Conservation (phyloP, 2,113 vertebrate species). For the Gobio gobio region DNA sequence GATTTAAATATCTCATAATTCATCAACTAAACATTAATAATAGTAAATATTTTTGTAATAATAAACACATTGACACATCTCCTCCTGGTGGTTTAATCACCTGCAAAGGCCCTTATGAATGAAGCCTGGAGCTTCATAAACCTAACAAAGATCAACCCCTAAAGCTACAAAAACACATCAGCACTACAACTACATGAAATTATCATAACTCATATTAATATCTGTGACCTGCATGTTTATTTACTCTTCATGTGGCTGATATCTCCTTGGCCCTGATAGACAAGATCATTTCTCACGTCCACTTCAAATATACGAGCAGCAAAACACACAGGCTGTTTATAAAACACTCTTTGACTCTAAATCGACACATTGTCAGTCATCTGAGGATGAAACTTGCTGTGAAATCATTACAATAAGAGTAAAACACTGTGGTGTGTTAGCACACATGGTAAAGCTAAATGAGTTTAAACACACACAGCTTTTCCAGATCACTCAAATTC, state of each 20-base stretch:
- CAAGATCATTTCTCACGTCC: conserved; percentile 3
- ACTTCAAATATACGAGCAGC: neutral
- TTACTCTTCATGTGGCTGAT: conserved; percentile 29
- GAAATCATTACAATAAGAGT: neutral
- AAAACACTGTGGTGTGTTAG: conserved; percentile 25
- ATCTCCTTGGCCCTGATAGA: conserved; percentile 34
- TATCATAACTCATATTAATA: neutral
- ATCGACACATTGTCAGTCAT: neutral
- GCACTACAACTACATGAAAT: neutral
- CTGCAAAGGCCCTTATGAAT: conserved; percentile 37
- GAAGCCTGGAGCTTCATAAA: conserved; percentile 6
- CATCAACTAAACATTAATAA: too few relatives aligned
- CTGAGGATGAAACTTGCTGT: neutral
- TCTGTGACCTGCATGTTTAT: neutral
- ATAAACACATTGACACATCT: neutral
- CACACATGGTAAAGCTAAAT: conserved; percentile 46
- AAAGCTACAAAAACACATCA: neutral
- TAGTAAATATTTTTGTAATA: too few relatives aligned
- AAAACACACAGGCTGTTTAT: neutral
- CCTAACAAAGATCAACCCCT: neutral
- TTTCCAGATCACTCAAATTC: neutral
- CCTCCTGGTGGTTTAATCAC: conserved; percentile 11
- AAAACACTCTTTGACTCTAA: neutral
- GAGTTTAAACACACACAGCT: conserved; percentile 17
- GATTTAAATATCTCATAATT: too few relatives aligned